These are phyloP conservation scores for Odontomyia ornata DNA, from an alignment of 2,888 invertebrate species.

Conservation along the genomic window DNA sequence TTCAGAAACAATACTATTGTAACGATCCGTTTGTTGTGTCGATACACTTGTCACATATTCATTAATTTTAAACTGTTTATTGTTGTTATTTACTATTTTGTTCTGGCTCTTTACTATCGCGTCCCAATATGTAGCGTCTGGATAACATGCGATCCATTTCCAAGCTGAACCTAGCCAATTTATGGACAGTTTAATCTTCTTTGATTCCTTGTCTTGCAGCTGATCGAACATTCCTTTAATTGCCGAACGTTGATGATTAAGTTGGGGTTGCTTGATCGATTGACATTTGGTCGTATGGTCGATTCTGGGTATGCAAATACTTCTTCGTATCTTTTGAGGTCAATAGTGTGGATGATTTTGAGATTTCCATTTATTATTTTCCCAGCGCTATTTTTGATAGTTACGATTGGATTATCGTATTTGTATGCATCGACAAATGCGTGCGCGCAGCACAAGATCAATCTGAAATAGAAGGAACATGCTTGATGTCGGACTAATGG, in stretches of 20 bases:
- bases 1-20: slow-evolving; percentile 41
- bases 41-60: slow-evolving; percentile 31
- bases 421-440: slow-evolving; percentile 14
- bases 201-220: slow-evolving; percentile 5
- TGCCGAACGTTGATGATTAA: background rate
- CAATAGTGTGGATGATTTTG: background rate
- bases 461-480: slow-evolving; percentile 21
- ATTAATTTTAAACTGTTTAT: slow-evolving; percentile 43
- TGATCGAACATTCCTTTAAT: background rate
- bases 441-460: background rate
- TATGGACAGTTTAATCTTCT: slow-evolving; percentile 42
- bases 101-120: slow-evolving; percentile 34
- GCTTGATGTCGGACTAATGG: slow-evolving; percentile 3
- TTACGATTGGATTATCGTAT: background rate
- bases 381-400: too few species aligned
- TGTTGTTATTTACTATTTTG: slow-evolving; percentile 42
- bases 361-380: background rate
- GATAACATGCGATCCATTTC: slow-evolving; percentile 46
- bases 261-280: background rate
- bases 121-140: slow-evolving; percentile 44
- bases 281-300: background rate
- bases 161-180: slow-evolving; percentile 47
- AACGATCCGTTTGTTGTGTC: slow-evolving; percentile 21
- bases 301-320: background rate
- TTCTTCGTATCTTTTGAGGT: background rate